Evolutionary conservation across 1,140 invertebrate species (phyloP).

Genomic region (Mycetomoellerius zeteki): DNA sequence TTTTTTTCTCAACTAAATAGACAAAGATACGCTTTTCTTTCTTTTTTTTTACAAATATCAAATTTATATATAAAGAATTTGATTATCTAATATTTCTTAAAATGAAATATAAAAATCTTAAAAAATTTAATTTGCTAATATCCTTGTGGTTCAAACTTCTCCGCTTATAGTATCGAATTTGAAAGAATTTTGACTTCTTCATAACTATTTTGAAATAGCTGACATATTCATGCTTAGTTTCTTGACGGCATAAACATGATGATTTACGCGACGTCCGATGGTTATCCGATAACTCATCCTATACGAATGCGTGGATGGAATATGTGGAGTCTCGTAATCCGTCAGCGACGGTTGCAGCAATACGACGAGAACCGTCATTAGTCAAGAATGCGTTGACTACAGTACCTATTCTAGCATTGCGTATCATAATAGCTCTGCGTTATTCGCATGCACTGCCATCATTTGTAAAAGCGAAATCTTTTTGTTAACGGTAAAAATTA

Average conservation of each 20-base stretch:
- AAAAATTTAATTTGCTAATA: background rate
- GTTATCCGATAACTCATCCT: constrained; percentile 46
- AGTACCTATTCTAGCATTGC: constrained; percentile 25
- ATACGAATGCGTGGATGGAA: constrained; percentile 32
- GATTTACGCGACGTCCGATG: constrained; percentile 54
- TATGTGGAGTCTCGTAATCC: constrained; percentile 33
- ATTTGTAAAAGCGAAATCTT: constrained; percentile 2
- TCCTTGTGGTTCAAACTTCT: background rate
- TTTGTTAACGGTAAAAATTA: background rate
- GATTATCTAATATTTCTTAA: background rate
- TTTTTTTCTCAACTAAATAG: background rate
- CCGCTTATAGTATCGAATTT: background rate
- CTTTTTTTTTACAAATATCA: background rate
- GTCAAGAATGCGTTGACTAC: constrained; percentile 51
- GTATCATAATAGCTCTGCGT: constrained; percentile 33
- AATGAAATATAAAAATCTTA: background rate
- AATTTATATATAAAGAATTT: background rate
- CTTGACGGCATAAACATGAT: constrained; percentile 34
- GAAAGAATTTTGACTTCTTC: background rate
- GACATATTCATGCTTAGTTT: constrained; percentile 25
- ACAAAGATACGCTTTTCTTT: no score
- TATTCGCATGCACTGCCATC: constrained; percentile 10
- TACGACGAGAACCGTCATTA: constrained; percentile 40
- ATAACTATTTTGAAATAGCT: constrained; percentile 24
- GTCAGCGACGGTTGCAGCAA: constrained; percentile 47